Percentiles rank a stretch among this genome's conserved stretches.
Evolutionary conservation across 2,888 invertebrate genomes (phyloP).

Genomic region (Lithophane ornitopus): DNA sequence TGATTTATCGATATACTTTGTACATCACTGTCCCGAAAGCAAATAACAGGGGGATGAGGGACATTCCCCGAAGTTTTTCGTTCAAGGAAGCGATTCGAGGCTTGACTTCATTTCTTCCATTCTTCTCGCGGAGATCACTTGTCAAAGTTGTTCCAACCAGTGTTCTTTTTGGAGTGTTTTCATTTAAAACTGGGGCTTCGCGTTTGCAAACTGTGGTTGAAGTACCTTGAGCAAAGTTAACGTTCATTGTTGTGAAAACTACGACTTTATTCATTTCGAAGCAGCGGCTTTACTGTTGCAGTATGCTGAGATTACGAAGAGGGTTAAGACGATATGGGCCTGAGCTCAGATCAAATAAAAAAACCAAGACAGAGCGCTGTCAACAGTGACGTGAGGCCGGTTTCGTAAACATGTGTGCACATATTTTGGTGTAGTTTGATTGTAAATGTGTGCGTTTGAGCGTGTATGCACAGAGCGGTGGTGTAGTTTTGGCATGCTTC

Average conservation of each 20-base stretch:
- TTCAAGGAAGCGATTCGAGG: constrained; percentile 49
- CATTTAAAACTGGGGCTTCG: constrained; percentile 16
- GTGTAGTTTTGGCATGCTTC: too few species aligned
- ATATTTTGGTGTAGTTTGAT: too few species aligned
- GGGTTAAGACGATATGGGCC: background rate
- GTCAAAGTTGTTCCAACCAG: constrained; percentile 56
- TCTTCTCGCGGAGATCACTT: constrained; percentile 57
- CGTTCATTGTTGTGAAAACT: background rate
- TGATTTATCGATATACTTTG: constrained; percentile 33
- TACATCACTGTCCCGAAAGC: constrained; percentile 51
- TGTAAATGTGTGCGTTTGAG: too few species aligned
- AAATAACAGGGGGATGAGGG: constrained; percentile 45
- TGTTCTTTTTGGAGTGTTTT: constrained; percentile 46
- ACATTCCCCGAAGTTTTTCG: constrained; percentile 57
- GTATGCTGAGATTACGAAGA: background rate
- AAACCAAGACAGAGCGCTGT: too few species aligned
- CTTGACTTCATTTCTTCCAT: constrained; percentile 54
- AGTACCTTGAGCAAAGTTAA: constrained; percentile 14
- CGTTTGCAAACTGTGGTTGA: constrained; percentile 9
- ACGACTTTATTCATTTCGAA: background rate
- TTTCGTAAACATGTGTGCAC: too few species aligned
- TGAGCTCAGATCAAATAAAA: too few species aligned
- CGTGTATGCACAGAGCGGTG: too few species aligned
- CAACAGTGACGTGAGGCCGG: too few species aligned
- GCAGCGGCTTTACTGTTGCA: background rate